A percentile compares a stretch with the other conserved stretches of the same genome.
Conservation (phyloP, 2,113 vertebrate species). For the Leucopternis melanops region DNA sequence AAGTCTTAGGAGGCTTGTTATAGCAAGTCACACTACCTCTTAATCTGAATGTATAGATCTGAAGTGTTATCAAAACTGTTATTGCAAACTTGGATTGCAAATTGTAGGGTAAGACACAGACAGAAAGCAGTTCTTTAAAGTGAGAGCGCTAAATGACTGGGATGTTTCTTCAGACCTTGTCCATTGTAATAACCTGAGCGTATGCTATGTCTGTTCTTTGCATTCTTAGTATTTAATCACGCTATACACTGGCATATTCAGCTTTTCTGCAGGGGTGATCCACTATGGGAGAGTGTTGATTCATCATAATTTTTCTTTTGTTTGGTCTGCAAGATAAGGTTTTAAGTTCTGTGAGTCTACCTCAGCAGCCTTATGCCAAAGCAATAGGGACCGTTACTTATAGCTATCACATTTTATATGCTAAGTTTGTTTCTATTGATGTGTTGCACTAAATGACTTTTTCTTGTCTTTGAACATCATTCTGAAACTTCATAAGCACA, state of each 20-base stretch:
- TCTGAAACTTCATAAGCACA: background rate
- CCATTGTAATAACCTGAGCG: background rate
- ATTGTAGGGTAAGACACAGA: background rate
- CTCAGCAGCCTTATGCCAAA: background rate
- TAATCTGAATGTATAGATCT: background rate
- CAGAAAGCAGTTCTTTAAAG: background rate
- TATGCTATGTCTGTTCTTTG: background rate
- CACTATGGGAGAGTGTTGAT: background rate
- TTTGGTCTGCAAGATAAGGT: background rate
- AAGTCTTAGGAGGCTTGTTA: background rate
- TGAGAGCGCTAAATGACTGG: background rate
- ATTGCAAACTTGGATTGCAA: background rate
- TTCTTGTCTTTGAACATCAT: background rate
- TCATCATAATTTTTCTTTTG: background rate
- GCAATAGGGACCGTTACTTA: background rate
- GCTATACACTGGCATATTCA: background rate
- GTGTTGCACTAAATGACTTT: background rate
- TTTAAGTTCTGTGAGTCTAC: background rate
- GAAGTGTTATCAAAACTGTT: background rate
- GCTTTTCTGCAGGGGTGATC: background rate
- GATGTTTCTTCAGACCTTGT: background rate
- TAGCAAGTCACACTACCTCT: background rate
- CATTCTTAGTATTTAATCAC: background rate
- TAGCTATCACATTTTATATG: background rate
- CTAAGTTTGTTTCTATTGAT: background rate